A percentile compares a stretch with the other conserved stretches of the same genome.
phyloP scores from a whole-genome alignment of 2,113 vertebrate species.

The Tinamus guttatus region DNA sequence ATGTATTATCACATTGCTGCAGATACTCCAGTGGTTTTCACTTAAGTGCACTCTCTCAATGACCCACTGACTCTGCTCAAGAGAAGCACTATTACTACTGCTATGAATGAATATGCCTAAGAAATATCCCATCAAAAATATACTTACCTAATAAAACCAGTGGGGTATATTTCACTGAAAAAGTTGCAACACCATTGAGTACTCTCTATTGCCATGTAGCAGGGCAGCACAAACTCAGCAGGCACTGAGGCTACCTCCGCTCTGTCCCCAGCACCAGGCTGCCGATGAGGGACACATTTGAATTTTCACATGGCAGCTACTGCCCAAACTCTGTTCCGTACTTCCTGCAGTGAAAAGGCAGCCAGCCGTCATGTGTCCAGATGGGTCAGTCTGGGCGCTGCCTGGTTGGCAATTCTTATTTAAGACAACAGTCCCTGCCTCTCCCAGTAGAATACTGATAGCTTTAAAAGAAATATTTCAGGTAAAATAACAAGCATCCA shows the following conservation, averaged over 20 bases:
- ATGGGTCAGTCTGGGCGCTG: background rate
- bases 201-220: fast-evolving
- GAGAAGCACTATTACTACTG: background rate
- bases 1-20: background rate
- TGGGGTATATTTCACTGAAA: background rate
- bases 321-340: fast-evolving
- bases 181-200: background rate
- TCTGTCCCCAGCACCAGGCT: background rate
- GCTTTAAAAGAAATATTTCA: background rate
- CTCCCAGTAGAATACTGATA: background rate
- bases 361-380: background rate
- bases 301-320: background rate
- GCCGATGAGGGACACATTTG: background rate
- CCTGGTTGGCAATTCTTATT: fast-evolving
- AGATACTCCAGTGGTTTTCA: background rate
- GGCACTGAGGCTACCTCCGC: background rate
- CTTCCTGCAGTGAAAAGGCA: background rate
- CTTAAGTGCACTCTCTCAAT: background rate
- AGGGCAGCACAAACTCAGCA: background rate
- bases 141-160: background rate
- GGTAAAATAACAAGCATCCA: background rate
- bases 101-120: background rate
- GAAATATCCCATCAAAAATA: background rate
- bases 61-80: background rate
- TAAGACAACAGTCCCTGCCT: background rate